A percentile compares a stretch with the other conserved stretches of the same genome.
These are phyloP conservation scores for Leontocebus nigricollis DNA, from an alignment of 2,797 vertebrate species.

Conservation along the genomic window DNA sequence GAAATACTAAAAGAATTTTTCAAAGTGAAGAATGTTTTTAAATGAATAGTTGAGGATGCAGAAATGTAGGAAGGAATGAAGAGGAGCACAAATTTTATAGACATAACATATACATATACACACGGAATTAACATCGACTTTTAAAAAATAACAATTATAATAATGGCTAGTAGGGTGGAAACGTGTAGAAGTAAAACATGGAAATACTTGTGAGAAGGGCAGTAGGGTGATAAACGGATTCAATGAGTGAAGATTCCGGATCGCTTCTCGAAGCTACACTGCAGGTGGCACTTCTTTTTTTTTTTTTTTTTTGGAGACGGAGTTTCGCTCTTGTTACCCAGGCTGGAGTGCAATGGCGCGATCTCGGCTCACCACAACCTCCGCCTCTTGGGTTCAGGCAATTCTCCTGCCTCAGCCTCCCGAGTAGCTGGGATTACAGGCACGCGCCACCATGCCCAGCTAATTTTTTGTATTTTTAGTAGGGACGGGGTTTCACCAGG, in stretches of 20 bases:
- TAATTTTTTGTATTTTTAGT: too few species aligned
- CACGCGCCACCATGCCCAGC: too few species aligned
- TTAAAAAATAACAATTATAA: too few species aligned
- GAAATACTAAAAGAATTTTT: neutral
- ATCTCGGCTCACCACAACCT: too few species aligned
- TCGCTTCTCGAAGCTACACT: neutral
- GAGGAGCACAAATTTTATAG: neutral
- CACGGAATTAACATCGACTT: neutral
- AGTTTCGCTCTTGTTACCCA: too few species aligned
- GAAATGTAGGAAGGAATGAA: neutral
- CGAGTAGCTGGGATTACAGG: too few species aligned
- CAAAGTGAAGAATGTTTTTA: neutral
- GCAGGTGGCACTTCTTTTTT: neutral
- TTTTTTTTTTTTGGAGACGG: too few species aligned
- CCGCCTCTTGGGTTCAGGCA: too few species aligned
- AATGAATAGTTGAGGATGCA: neutral
- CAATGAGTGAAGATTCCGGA: neutral
- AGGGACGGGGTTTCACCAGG: too few species aligned
- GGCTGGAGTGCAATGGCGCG: too few species aligned
- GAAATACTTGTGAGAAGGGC: neutral
- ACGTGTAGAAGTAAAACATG: neutral
- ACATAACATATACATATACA: neutral
- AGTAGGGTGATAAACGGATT: neutral
- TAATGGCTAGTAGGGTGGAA: too few species aligned
- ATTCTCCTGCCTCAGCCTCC: too few species aligned